Conservation (phyloP, 2,113 vertebrate genomes). For the Turdus rufiventris region DNA sequence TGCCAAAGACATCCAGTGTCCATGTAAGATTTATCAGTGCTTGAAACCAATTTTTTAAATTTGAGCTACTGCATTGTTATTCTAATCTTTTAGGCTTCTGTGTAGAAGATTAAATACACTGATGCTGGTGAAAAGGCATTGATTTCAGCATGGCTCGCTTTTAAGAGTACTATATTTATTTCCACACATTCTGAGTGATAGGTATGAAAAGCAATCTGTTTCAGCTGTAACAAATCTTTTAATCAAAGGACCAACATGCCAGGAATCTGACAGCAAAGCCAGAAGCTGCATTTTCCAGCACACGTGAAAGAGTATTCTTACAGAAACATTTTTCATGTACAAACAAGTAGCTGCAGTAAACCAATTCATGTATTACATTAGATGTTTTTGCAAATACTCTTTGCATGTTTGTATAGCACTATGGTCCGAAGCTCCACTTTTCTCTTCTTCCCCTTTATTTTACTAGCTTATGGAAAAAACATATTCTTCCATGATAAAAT, state of each 20-base stretch:
- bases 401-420: neutral
- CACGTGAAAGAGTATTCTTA: neutral
- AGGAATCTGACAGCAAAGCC: neutral
- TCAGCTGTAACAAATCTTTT: neutral
- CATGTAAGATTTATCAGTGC: neutral
- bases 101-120: accelerated
- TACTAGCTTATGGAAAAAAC: slow-evolving; percentile 1
- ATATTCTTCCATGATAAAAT: neutral
- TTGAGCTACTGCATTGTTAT: neutral
- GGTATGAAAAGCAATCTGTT: neutral
- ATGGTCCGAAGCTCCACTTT: neutral
- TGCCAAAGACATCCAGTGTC: neutral
- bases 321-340: neutral
- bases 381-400: neutral
- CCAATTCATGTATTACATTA: neutral
- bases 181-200: neutral
- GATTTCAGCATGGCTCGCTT: neutral
- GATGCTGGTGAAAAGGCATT: neutral
- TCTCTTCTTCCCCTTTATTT: neutral
- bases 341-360: slow-evolving; percentile 15
- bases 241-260: neutral
- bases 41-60: neutral
- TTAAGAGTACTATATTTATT: neutral
- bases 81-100: neutral
- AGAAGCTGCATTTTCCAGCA: neutral